Evolutionary conservation across 2,797 vertebrate genomes (phyloP).

Genomic region (Sebastes oblongus): DNA sequence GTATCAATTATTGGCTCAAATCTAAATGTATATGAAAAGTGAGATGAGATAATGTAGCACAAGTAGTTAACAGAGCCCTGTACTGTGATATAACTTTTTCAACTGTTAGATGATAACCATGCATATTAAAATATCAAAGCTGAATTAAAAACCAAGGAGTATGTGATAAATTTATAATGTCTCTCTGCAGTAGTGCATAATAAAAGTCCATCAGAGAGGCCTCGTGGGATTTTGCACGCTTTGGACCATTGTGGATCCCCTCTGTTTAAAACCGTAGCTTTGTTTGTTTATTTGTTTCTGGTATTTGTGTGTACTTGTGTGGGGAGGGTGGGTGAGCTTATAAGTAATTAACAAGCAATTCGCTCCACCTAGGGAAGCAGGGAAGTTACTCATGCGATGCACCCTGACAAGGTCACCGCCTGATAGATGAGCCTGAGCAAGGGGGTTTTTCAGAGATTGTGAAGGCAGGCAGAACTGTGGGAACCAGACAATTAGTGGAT

Average conservation of each 20-base stretch:
- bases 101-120: background rate
- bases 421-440: slow-evolving; percentile 80
- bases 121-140: background rate
- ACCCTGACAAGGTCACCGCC: slow-evolving; percentile 82
- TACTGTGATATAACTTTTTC: background rate
- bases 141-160: background rate
- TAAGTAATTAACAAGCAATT: slow-evolving; percentile 75
- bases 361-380: slow-evolving; percentile 67
- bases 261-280: slow-evolving; percentile 7
- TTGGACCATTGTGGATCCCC: background rate
- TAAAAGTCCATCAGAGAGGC: background rate
- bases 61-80: background rate
- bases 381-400: slow-evolving; percentile 78
- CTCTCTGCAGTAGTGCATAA: background rate
- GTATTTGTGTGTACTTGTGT: slow-evolving; percentile 21
- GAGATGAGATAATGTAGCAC: background rate
- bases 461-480: slow-evolving; percentile 77
- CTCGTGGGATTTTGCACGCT: background rate
- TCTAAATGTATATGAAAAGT: background rate
- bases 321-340: slow-evolving; percentile 42
- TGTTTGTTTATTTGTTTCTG: slow-evolving; percentile 61
- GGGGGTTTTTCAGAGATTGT: slow-evolving; percentile 76
- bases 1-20: background rate
- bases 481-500: slow-evolving; percentile 80
- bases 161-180: background rate